Evolutionary conservation across 2,888 invertebrate species (phyloP).

Genomic region (Cyclophora albipunctata): DNA sequence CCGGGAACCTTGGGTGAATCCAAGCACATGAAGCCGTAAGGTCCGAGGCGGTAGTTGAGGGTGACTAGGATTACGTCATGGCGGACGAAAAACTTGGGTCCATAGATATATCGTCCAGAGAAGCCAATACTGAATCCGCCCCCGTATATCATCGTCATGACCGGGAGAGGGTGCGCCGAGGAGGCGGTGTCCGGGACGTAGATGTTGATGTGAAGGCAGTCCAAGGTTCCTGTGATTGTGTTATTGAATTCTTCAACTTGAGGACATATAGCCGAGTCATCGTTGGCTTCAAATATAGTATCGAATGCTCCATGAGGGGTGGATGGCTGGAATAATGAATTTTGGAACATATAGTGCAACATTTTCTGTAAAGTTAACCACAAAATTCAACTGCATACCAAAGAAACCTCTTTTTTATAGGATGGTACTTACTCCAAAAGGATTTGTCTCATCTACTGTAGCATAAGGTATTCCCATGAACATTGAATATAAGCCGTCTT

Average conservation of each 20-base stretch:
- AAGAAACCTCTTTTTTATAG: no score
- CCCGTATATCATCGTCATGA: slow-evolving; percentile 22
- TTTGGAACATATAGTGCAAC: no score
- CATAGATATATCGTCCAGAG: slow-evolving; percentile 2
- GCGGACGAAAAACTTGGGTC: slow-evolving; percentile 11
- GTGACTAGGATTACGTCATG: slow-evolving; percentile 29
- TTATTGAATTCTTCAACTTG: slow-evolving; percentile 9
- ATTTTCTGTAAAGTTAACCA: no score
- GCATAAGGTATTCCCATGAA: slow-evolving; percentile 53
- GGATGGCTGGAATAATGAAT: slow-evolving; percentile 12
- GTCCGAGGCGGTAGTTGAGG: slow-evolving; percentile 31
- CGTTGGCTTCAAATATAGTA: slow-evolving; percentile 20
- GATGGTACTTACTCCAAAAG: slow-evolving; percentile 41
- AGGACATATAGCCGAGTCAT: slow-evolving; percentile 20
- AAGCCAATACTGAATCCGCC: slow-evolving; percentile 11
- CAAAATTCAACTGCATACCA: no score
- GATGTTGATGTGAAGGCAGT: slow-evolving; percentile 23
- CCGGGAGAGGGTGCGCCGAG: slow-evolving; percentile 13
- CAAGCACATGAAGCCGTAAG: slow-evolving; percentile 32
- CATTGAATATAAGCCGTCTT: slow-evolving; percentile 43
- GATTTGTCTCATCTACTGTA: slow-evolving; percentile 32
- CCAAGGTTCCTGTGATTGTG: slow-evolving; percentile 11
- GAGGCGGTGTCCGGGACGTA: slow-evolving; percentile 21
- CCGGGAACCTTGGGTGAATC: slow-evolving; percentile 30
- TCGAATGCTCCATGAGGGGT: slow-evolving; percentile 17